These are phyloP conservation scores for Clarias gariepinus DNA, from an alignment of 2,113 vertebrate species.

Conservation along the genomic window DNA sequence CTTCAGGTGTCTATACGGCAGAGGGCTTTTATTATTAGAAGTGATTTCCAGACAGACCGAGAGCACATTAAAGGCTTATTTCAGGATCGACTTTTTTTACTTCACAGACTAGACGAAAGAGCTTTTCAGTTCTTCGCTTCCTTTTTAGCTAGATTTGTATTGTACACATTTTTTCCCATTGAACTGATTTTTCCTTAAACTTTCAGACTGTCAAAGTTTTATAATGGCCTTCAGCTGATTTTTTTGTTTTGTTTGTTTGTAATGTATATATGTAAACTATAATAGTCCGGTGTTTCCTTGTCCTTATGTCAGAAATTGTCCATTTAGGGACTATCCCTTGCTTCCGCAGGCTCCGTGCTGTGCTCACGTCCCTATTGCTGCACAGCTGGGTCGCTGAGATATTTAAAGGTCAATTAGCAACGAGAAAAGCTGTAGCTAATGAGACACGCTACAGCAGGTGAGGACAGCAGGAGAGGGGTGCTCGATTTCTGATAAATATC, in stretches of 20 bases:
- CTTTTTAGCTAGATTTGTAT: neutral
- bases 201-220: neutral
- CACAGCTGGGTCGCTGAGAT: slow-evolving; percentile 74
- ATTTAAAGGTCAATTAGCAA: slow-evolving; percentile 77
- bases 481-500: slow-evolving; percentile 40
- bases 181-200: neutral
- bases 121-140: neutral
- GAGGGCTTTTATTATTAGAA: neutral
- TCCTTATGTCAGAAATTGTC: slow-evolving; percentile 24
- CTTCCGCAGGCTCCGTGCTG: slow-evolving; percentile 21
- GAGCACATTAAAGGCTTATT: neutral
- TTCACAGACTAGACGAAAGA: neutral
- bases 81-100: neutral
- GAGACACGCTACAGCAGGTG: slow-evolving; percentile 64
- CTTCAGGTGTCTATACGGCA: slow-evolving; percentile 2
- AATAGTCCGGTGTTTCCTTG: neutral
- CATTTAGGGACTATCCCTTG: slow-evolving; percentile 34
- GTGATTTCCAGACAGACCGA: neutral
- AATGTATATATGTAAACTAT: too few species aligned
- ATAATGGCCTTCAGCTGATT: neutral
- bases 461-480: slow-evolving; percentile 57
- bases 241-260: neutral
- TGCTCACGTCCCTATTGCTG: slow-evolving; percentile 56
- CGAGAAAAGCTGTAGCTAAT: slow-evolving; percentile 66
- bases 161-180: neutral